phyloP scores from a whole-genome alignment of 64 coral and sea anemone species.

The Stylophora pistillata region DNA sequence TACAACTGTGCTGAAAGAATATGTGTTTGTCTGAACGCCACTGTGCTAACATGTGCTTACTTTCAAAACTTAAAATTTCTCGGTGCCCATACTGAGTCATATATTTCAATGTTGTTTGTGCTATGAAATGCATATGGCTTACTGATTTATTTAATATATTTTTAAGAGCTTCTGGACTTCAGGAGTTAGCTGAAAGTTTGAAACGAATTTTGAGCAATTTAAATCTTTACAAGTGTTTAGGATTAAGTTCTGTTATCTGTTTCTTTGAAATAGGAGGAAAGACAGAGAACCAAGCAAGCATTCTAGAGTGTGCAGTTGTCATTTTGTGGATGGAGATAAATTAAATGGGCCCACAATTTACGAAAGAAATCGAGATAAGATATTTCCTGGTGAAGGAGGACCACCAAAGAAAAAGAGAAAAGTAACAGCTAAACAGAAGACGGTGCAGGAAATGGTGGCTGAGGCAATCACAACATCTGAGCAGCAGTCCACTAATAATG shows the following conservation, averaged over 20 bases:
- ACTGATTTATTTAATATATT: too few relatives aligned
- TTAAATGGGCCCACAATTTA: slow-evolving; percentile 24
- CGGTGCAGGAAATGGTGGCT: slow-evolving; percentile 11
- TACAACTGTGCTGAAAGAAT: too few relatives aligned
- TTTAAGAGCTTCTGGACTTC: too few relatives aligned
- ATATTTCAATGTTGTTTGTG: too few relatives aligned
- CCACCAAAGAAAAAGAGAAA: slow-evolving; percentile 9
- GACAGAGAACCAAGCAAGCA: slow-evolving; percentile 44
- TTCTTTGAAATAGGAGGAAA: slow-evolving; percentile 21
- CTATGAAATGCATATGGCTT: too few relatives aligned
- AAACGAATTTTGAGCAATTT: neutral
- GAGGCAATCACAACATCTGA: too few relatives aligned
- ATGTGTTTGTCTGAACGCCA: too few relatives aligned
- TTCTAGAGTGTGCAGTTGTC: slow-evolving; percentile 45
- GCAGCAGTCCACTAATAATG: neutral
- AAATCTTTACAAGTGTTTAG: slow-evolving; percentile 1
- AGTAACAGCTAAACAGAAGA: neutral
- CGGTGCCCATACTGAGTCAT: too few relatives aligned
- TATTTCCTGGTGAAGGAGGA: slow-evolving; percentile 33
- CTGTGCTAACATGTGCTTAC: too few relatives aligned
- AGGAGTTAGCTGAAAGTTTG: neutral
- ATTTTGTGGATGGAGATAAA: slow-evolving; percentile 35
- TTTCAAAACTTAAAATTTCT: too few relatives aligned
- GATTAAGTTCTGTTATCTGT: neutral
- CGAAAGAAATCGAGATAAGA: slow-evolving; percentile 11